Base-by-base conservation (phyloP, 2,797 vertebrate genomes). In the Myotis pilosus region DNA sequence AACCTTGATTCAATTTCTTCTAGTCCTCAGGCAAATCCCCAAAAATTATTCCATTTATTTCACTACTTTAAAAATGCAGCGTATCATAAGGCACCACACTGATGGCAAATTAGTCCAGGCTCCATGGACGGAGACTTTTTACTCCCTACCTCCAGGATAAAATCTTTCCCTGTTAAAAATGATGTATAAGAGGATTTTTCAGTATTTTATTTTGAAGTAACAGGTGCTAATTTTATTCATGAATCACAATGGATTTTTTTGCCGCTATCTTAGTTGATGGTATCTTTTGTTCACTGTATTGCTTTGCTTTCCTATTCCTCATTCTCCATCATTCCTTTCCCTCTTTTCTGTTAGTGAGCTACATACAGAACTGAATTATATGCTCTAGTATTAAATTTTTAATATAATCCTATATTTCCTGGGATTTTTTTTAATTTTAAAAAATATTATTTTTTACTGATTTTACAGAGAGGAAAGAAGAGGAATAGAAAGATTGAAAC, bases 1-100 rank as follows among this genome's bases (percentile, higher is more conserved):
- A 51, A 55, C n/a, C 51, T 78, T 71, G 55, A 41, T 72, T 76
- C 81, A 94, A 76, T 71, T 87, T 90, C 30, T 86, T 86, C 47
- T 62, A 49, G 20, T 36, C 47, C 9, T 49, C 33, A 87, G 44
- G 55, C 33, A 85, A 53, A 62, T 78, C 28, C 16, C 23, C 74
- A 74, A 33, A 91, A 36, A 15, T 88, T n/a, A 85, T 51, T 16
- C 28, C 79, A 4, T 83, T 55, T 68, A 71, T 82, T 62, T 74
- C 19, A 66, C 4, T 87, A 57, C 53, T 87, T 78, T 38, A 22
- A 36, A 86, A 93, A 69, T 66, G 69, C 11, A 69, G 60, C 13
- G 2, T n/a, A 64, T 76, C 20, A 20, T 69, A 55, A 89, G 62
- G 79, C 16, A 41, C 6, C 25, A 84, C 12, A 33, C 23, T 5